Evolutionary conservation across 2,113 vertebrate genomes (phyloP), one percentile per base, ranked within the genome.

Genomic region (Perognathus longimembris): DNA sequence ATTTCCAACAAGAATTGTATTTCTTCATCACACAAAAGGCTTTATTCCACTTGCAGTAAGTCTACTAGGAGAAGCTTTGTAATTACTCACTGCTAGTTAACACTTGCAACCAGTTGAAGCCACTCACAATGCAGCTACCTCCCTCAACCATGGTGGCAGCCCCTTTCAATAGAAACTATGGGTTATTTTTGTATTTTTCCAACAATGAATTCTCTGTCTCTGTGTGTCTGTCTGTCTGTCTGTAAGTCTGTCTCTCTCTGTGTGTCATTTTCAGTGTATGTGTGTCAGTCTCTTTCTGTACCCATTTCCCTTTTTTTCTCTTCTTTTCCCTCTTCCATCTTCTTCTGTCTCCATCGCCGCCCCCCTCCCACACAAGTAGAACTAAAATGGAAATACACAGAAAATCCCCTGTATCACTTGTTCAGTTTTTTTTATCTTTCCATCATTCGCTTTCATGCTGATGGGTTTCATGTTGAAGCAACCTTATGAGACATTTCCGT

Each of bases 391-490:
- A 6, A 50, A 24, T 40, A 38, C 74, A 10, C 61, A 80, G 50
- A 63, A n/a, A 88, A 79, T 24, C 64, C 77, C n/a, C 20, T 74
- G 32, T 42, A 26, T 30, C 73, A n/a, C 38, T 63, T 24, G 18
- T 45, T 66, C 90, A 82, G 36, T 64, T 26, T 4, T n/a, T 36
- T 4, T 32, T 92, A 38, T 42, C 74, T 85, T 87, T 69, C 71
- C 32, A 57, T 90, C 36, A 20, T 20, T 69, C 24, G 7, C 66
- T 92, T 94, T 78, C 42, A 95, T 64, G n/a, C 61, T 89, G 30
- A 70, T 32, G 82, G 50, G 77, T 83, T 91, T 85, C 78, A 93
- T 67, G 73, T 45, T 81, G n/a, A 93, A 95, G 82, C 30, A 42
- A 94, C 26, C 50, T 26, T 67, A 38, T 28, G 21, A 94, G 67